Conservation (phyloP, 2,797 vertebrate species). For the Enteromius anoplus region DNA sequence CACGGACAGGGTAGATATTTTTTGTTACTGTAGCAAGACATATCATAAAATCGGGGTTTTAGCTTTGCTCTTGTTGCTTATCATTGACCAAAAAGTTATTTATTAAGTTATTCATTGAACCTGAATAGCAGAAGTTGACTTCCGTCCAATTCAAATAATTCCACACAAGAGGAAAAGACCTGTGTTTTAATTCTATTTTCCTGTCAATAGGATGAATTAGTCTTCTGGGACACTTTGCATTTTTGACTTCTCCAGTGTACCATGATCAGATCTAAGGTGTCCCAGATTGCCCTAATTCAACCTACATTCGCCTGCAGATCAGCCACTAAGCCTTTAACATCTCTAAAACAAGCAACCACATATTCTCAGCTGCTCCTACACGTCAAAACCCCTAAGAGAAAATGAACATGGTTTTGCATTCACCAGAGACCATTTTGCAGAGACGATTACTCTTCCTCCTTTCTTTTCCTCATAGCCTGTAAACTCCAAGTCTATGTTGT, state of each 20-base stretch:
- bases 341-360: constrained; percentile 63
- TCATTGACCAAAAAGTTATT: constrained; percentile 10
- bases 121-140: background rate
- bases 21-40: background rate
- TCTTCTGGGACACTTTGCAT: constrained; percentile 5
- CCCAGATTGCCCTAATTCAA: background rate
- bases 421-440: constrained; percentile 58
- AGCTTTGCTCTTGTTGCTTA: background rate
- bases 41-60: constrained; percentile 24
- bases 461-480: constrained; percentile 59
- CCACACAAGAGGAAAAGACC: background rate
- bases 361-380: constrained; percentile 69
- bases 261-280: background rate
- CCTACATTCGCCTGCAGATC: constrained; percentile 61
- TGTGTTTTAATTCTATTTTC: background rate
- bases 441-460: constrained; percentile 59
- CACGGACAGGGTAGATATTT: background rate
- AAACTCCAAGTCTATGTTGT: constrained; percentile 60
- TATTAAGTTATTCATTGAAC: background rate
- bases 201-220: background rate
- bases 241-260: constrained; percentile 1
- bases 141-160: background rate
- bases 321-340: constrained; percentile 66
- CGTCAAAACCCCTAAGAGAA: constrained; percentile 63
- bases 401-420: constrained; percentile 60